These are phyloP conservation scores for Hylomyscus alleni DNA, from an alignment of 2,797 vertebrate genomes.

Conservation along the genomic window DNA sequence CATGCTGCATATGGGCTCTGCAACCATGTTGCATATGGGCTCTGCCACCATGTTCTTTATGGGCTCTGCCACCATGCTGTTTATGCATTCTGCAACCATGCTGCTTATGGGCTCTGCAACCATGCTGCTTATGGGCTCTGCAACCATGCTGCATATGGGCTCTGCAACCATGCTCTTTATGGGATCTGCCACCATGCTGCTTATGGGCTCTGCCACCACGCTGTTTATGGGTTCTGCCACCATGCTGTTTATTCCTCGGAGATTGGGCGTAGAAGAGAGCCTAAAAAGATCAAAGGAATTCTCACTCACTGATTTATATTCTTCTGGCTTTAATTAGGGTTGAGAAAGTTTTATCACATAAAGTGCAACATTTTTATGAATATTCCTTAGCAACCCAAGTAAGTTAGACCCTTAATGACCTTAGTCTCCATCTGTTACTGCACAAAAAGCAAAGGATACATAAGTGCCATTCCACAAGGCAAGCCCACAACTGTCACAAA, in stretches of 20 bases:
- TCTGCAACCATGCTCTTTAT: not conserved
- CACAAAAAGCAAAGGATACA: not conserved
- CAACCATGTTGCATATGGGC: no score
- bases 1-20: no score
- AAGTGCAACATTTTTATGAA: not conserved
- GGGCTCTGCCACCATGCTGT: no score
- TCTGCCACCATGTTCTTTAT: no score
- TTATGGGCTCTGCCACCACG: no score
- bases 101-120: no score
- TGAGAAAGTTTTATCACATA: not conserved
- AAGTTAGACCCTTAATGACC: not conserved
- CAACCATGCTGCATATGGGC: no score
- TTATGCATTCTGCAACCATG: no score
- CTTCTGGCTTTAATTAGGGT: slow-evolving; percentile 36
- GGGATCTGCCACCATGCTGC: no score
- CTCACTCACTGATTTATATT: slow-evolving; percentile 1
- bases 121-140: no score
- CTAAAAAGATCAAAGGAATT: slow-evolving; percentile 48
- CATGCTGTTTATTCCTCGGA: not conserved
- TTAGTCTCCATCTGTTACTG: not conserved
- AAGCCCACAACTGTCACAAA: not conserved
- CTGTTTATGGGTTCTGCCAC: not conserved
- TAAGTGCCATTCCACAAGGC: not conserved
- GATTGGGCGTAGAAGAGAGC: not conserved
- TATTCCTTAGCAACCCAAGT: slow-evolving; percentile 13